A percentile compares a stretch with the other conserved stretches of the same genome.
Evolutionary conservation across 1,140 invertebrate species (phyloP).

Genomic region (Penaeus japonicus): DNA sequence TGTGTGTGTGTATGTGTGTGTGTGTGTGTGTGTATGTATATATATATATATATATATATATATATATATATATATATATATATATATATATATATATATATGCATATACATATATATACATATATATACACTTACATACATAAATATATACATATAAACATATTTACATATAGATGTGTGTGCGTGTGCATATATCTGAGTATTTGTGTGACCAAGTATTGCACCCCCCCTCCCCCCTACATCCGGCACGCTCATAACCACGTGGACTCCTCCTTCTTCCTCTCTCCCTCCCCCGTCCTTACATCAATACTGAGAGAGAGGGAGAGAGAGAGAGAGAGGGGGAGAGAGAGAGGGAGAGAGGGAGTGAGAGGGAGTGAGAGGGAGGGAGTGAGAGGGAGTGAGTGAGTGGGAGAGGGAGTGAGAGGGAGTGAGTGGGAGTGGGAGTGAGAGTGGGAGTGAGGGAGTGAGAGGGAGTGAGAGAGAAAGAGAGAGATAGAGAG

Average conservation of each 20-base stretch:
- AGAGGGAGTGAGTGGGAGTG: too few species aligned
- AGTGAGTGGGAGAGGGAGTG: too few species aligned
- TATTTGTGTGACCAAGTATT: neutral
- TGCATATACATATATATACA: neutral
- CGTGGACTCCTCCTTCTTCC: too few species aligned
- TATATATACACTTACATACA: neutral
- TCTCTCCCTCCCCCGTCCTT: too few species aligned
- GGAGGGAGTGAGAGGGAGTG: too few species aligned
- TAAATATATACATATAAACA: neutral
- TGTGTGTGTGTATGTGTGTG: too few species aligned
- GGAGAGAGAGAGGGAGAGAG: too few species aligned
- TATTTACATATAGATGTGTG: neutral
- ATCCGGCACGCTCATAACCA: too few species aligned
- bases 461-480: too few species aligned
- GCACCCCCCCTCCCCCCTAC: neutral
- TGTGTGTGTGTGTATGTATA: neutral
- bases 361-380: too few species aligned
- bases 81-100: neutral
- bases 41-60: slow-evolving; percentile 6
- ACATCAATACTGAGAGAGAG: neutral
- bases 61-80: neutral
- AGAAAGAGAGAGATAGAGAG: too few species aligned
- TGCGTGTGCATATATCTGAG: neutral
- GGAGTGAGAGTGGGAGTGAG: too few species aligned
- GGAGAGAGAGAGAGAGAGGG: neutral